Conservation (phyloP, 2,113 vertebrate species). For the Enhydra lutris region DNA sequence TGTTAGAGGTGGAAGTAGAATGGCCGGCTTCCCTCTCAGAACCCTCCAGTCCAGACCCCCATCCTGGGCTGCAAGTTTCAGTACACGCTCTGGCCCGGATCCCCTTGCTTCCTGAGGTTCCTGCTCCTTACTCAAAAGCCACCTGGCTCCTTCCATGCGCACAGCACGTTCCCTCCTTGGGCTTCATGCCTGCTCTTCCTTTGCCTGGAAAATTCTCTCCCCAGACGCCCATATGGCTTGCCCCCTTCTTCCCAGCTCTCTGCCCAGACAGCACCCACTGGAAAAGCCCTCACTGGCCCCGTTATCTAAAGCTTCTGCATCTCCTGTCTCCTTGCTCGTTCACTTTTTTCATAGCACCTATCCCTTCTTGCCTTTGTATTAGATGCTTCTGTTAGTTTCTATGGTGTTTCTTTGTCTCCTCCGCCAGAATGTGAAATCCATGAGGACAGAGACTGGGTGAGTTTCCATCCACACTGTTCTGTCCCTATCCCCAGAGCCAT, state of each 20-base stretch:
- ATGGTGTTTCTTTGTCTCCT: background rate
- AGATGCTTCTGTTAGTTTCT: background rate
- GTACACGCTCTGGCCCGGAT: too few species aligned
- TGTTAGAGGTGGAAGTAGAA: rapidly evolving
- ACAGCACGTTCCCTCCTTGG: background rate
- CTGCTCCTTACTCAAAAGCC: background rate
- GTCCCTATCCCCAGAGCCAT: background rate
- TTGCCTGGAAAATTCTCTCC: background rate
- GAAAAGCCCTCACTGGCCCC: background rate
- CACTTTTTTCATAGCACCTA: background rate
- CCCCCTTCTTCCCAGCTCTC: background rate
- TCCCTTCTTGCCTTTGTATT: background rate
- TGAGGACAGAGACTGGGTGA: background rate
- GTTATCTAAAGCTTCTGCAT: background rate
- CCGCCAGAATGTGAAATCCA: background rate
- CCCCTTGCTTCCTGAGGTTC: too few species aligned
- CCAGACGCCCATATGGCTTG: background rate
- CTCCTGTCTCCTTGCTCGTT: too few species aligned
- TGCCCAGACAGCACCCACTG: background rate
- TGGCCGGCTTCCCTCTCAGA: background rate
- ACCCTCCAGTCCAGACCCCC: background rate
- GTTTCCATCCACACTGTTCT: background rate
- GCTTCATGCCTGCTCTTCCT: background rate
- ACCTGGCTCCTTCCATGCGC: background rate
- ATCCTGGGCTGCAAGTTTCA: background rate